Conservation (phyloP, 2,797 vertebrate genomes). For the Malurus leucopterus region DNA sequence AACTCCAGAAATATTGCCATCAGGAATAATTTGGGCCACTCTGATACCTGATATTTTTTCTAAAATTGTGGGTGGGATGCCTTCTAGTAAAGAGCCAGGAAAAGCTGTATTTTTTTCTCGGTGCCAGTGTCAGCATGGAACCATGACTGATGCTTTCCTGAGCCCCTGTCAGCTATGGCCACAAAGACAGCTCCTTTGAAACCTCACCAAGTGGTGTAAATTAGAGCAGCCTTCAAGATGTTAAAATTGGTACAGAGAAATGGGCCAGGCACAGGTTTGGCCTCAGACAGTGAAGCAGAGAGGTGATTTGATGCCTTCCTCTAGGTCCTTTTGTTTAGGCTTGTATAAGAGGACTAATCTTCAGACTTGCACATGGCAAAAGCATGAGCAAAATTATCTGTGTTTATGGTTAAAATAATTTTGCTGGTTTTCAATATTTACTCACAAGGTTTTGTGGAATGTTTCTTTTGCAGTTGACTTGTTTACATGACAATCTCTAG, state of each 20-base stretch:
- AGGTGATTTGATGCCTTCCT: not conserved
- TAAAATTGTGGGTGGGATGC: not conserved
- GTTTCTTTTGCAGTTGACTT: not conserved
- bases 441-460: not conserved
- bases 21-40: not conserved
- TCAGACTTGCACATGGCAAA: not conserved
- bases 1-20: not conserved
- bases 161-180: not conserved
- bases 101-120: not conserved
- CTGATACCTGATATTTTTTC: not conserved
- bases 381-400: not conserved
- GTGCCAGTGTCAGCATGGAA: not conserved
- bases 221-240: not conserved
- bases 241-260: not conserved
- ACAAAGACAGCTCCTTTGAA: not conserved
- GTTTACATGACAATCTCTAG: not conserved
- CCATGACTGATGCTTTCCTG: slow-evolving; percentile 10
- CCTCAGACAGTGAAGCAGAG: not conserved
- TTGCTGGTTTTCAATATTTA: not conserved
- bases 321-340: not conserved
- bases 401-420: not conserved
- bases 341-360: not conserved
- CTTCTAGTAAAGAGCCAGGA: not conserved
- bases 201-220: not conserved
- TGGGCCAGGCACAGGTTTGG: not conserved